Conservation (phyloP, 2,113 vertebrate genomes). For the Lutjanus erythropterus region DNA sequence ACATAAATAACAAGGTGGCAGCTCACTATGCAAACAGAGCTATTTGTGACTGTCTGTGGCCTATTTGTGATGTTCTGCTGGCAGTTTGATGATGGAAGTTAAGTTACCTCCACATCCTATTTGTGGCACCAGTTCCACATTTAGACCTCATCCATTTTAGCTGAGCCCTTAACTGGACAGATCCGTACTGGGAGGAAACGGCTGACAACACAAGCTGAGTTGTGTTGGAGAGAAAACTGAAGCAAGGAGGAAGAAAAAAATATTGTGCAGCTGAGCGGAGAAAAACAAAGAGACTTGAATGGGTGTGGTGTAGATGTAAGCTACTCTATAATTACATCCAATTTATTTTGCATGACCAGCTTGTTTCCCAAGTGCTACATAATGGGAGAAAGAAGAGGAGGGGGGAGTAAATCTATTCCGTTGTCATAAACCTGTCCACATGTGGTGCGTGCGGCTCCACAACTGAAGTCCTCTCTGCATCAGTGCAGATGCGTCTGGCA, state of each 20-base stretch:
- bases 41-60: slow-evolving; percentile 60
- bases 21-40: slow-evolving; percentile 61
- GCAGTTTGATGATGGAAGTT: slow-evolving; percentile 65
- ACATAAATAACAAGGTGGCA: slow-evolving; percentile 58
- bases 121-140: slow-evolving; percentile 46
- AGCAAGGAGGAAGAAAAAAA: not conserved
- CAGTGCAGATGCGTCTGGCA: slow-evolving; percentile 55
- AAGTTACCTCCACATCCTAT: slow-evolving; percentile 69
- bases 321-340: slow-evolving; percentile 66
- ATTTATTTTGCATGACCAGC: slow-evolving; percentile 53
- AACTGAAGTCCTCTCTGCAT: slow-evolving; percentile 29
- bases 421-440: slow-evolving; percentile 45
- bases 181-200: not conserved
- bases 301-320: slow-evolving; percentile 66
- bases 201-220: not conserved
- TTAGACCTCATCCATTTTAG: slow-evolving; percentile 46
- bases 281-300: slow-evolving; percentile 50
- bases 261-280: not conserved
- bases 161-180: slow-evolving; percentile 63
- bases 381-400: not conserved
- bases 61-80: slow-evolving; percentile 60
- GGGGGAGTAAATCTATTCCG: not conserved
- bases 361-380: slow-evolving; percentile 40
- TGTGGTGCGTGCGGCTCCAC: slow-evolving; percentile 47
- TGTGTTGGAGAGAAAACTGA: not conserved